Evolutionary conservation across 2,888 invertebrate species (phyloP), one percentile per base, ranked within the genome.

Genomic region (Agrochola macilenta): DNA sequence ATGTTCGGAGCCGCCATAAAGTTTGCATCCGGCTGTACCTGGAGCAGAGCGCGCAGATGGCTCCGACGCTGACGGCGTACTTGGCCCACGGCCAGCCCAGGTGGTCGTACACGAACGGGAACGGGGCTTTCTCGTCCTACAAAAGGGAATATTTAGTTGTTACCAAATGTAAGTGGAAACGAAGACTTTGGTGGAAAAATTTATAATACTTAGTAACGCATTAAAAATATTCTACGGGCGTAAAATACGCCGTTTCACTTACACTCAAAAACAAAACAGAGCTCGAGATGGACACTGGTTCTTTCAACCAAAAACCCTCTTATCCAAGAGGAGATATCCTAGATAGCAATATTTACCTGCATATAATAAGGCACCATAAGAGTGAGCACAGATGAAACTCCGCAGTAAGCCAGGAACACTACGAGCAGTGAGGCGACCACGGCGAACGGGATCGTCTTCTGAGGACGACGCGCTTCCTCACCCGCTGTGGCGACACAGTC

Each of bases 401-500:
- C 98, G 93, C 99, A 98, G 95, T 99, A 99, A 0, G 99, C 98
- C 68, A 99, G 91, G 93, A 99, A 99, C 81, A 99, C 98, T 69
- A 99, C 97, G 0, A 98, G 96, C 74, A 99, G 95, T 0, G 99
- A 99, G 0, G 97, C 97, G 12, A 99, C 98, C 79, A 99, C 98
- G 9, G 99, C 98, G 88, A 99, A 97, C 0, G 99, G 99, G 82
- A 99, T 99, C 5, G 98, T 97, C 95, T 98, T 98, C 94, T 98
- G 98, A 0, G 99, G 99, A 86, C 98, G 98, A 81, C 98, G 98
- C 0, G 99, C 99, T 94, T 99, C 99, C 94, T 99, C 99, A 17
- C 99, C 98, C n/a, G 98, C 98, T 0, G 98, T 98, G 30, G 98
- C 98, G 82, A 98, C 99, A 92, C 98, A 98, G 95, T 99, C 99